Percentiles rank a stretch among this genome's conserved stretches.
Conservation (phyloP, 2,797 vertebrate genomes). For the Ctenosaura bakeri region DNA sequence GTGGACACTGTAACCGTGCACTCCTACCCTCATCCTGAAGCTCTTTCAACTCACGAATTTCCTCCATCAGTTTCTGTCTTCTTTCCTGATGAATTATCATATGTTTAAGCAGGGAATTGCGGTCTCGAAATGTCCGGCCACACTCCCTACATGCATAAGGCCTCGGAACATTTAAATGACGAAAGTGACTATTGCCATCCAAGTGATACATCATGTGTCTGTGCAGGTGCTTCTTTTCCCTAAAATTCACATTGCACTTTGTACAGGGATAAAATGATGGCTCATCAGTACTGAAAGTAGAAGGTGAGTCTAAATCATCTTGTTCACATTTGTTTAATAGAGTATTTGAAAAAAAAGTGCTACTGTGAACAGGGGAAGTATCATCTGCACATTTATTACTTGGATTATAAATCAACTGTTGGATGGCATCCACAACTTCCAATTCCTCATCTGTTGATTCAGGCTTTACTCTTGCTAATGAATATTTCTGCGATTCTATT, state of each 20-base stretch:
- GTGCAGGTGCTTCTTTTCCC: conserved; percentile 93
- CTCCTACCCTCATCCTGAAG: conserved; percentile 86
- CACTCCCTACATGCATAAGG: conserved; percentile 94
- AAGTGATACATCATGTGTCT: conserved; percentile 99
- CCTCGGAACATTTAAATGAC: conserved; percentile 87
- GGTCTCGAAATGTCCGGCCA: conserved; percentile 94
- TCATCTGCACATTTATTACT: conserved; percentile 85
- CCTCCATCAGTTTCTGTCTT: conserved; percentile 89
- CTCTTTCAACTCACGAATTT: conserved; percentile 91
- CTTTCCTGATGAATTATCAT: conserved; percentile 95
- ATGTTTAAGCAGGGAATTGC: conserved; percentile 91
- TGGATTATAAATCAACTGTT: conserved; percentile 86
- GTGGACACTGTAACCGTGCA: conserved; percentile 85
- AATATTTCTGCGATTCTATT: conserved; percentile 83
- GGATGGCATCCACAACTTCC: conserved; percentile 84
- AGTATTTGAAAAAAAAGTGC: conserved; percentile 82
- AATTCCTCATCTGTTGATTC: conserved; percentile 85
- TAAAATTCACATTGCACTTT: conserved; percentile 95
- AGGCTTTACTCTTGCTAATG: conserved; percentile 85
- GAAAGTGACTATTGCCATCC: conserved; percentile 93
- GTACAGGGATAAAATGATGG: conserved; percentile 91
- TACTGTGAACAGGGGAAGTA: conserved; percentile 86
- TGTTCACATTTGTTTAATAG: conserved; percentile 88
- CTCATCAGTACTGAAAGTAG: conserved; percentile 87
- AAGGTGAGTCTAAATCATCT: conserved; percentile 85